Percentiles rank a stretch among this genome's conserved stretches.
phyloP scores from a whole-genome alignment of 2,113 vertebrate species.

The Tautogolabrus adspersus region DNA sequence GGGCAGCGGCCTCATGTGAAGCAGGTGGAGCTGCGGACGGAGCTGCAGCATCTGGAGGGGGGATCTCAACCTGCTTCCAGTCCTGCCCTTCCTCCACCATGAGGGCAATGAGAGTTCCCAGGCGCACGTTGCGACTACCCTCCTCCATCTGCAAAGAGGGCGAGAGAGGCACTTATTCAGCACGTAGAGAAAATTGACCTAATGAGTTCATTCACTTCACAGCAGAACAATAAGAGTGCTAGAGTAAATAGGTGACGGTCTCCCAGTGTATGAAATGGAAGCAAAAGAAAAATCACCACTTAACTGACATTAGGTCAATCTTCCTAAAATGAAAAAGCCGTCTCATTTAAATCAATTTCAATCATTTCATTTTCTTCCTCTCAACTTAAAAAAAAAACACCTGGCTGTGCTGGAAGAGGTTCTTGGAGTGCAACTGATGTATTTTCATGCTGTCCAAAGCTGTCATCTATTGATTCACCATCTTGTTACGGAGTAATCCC shows the following conservation, averaged over 20 bases:
- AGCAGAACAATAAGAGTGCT: background rate
- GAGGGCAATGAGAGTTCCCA: conserved; percentile 92
- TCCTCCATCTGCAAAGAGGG: conserved; percentile 86
- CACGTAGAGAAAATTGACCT: background rate
- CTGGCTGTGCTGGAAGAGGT: background rate
- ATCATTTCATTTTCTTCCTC: conserved; percentile 15
- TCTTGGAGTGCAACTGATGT: conserved; percentile 13
- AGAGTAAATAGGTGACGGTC: background rate
- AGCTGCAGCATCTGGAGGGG: conserved; percentile 72
- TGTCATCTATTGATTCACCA: conserved; percentile 59
- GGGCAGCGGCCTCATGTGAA: conserved; percentile 36
- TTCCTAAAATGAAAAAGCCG: background rate
- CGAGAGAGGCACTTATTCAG: background rate
- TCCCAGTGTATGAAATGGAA: background rate
- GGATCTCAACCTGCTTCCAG: conserved; percentile 93
- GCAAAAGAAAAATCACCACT: background rate
- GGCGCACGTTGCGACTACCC: conserved; percentile 89
- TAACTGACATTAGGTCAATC: background rate
- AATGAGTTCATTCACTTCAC: conserved; percentile 5
- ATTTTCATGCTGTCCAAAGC: conserved; percentile 41
- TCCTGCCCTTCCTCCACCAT: conserved; percentile 96
- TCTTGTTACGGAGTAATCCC: conserved; percentile 47
- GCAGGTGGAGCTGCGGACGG: conserved; percentile 60
- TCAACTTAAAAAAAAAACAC: background rate
- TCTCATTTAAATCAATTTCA: conserved; percentile 12